phyloP scores from a whole-genome alignment of 2,888 invertebrate species.

The Graphium colonna region DNA sequence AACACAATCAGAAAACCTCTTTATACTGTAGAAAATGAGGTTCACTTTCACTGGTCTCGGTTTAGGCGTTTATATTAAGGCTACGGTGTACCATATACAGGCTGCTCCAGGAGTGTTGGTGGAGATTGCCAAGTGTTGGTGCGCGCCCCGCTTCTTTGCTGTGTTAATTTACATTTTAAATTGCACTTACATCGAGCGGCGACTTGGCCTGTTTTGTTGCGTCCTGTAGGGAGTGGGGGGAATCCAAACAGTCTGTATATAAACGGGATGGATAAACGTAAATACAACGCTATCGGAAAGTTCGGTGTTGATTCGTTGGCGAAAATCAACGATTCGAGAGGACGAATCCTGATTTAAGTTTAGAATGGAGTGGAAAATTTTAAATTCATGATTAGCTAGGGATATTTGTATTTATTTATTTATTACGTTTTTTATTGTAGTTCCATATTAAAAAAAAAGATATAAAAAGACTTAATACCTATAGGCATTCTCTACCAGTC shows the following conservation, averaged over 20 bases:
- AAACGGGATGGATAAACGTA: conserved; percentile 21
- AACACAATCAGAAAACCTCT: neutral
- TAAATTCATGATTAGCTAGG: no score
- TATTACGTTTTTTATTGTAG: no score
- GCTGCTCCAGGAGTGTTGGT: conserved; percentile 64
- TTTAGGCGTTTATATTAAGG: no score
- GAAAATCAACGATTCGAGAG: no score
- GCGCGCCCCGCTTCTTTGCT: conserved; percentile 69
- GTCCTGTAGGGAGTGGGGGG: conserved; percentile 44
- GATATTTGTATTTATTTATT: no score
- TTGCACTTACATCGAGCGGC: conserved; percentile 78
- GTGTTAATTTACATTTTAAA: conserved; percentile 81
- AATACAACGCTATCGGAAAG: conserved; percentile 4
- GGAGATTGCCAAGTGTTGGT: conserved; percentile 56
- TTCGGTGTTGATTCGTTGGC: neutral
- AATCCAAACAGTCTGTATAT: conserved; percentile 40
- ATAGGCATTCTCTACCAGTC: no score
- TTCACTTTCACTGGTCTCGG: neutral
- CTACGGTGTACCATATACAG: no score
- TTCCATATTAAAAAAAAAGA: no score
- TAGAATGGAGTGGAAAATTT: neutral
- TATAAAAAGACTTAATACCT: no score
- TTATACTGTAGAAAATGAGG: neutral
- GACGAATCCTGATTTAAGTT: neutral
- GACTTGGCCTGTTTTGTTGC: conserved; percentile 68